Evolutionary conservation across 2,797 vertebrate genomes (phyloP), one percentile per base, ranked within the genome.

Genomic region (Gymnoscopelus braueri): DNA sequence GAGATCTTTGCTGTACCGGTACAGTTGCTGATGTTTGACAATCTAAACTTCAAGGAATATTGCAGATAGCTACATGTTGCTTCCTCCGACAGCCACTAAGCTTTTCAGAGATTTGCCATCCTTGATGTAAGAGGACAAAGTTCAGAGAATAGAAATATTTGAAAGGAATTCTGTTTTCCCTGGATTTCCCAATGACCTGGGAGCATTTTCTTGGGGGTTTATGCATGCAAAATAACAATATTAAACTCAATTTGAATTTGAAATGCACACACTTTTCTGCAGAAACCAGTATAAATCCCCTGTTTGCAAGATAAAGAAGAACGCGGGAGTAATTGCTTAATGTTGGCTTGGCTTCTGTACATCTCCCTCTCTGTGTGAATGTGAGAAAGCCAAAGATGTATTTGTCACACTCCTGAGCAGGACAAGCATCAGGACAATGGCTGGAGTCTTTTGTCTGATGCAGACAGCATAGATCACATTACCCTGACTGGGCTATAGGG

Each of bases 391-490:
- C 6, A 55, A 14, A 1, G 60, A 60, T 44, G 56, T 13, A 32
- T 9, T 19, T 3, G 56, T 53, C 65, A 59, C 50, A 64, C 29
- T 71, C 47, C 15, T 10, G 32, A 32, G 49, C 13, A 55, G 55
- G 60, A 4, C 29, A 54, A 78, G 87, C 72, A 82, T 85, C 82
- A 75, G 87, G 71, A 90, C 84, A 90, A 89, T 90, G 89, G 89
- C 72, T 84, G 35, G 62, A 44, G 39, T 10, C 80, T 89, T 94
- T 94, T 94, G 91, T 94, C 91, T 88, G 70, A 83, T 72, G 26
- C 19, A 4, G 77, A 65, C 83, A 92, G 84, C 32, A 76, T 65
- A 86, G 91, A 92, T 91, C 87, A 88, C 44, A 92, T 93, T 92
- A 89, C 89, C 87, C 91, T 92, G 88, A 90, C 76, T 52, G 3